A percentile compares a stretch with the other conserved stretches of the same genome.
phyloP scores from a whole-genome alignment of 2,797 vertebrate genomes.

The Myiotriccus ornatus region DNA sequence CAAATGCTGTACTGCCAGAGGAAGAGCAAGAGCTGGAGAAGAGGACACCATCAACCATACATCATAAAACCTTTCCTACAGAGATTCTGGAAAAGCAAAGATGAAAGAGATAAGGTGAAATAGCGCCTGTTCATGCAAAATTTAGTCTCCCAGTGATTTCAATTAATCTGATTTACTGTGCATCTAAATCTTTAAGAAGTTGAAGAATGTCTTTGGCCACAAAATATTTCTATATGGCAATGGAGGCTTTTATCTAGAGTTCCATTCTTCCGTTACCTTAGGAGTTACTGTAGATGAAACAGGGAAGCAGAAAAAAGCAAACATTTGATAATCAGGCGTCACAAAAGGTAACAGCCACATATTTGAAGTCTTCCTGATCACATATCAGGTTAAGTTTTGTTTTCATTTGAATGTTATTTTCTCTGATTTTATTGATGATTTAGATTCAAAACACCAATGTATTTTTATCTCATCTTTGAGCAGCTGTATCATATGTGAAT shows the following conservation, averaged over 20 bases:
- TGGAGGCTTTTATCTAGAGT: neutral
- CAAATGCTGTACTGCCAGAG: neutral
- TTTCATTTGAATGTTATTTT: constrained; percentile 23
- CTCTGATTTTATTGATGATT: neutral
- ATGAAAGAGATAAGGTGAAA: neutral
- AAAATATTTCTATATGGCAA: neutral
- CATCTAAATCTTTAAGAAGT: neutral
- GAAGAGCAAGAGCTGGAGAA: neutral
- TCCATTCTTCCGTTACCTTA: neutral
- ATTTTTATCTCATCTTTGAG: neutral
- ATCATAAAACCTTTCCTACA: neutral
- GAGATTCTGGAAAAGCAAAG: neutral
- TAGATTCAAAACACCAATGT: neutral
- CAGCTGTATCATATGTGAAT: neutral
- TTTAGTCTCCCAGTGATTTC: neutral
- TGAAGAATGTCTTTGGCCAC: neutral
- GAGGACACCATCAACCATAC: neutral
- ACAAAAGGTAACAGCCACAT: neutral
- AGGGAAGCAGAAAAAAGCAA: neutral
- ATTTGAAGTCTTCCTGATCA: neutral
- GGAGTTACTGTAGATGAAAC: neutral
- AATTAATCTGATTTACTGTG: neutral
- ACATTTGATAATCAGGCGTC: neutral
- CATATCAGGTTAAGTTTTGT: neutral
- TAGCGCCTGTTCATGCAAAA: accelerated